Evolutionary conservation across 2,113 vertebrate species (phyloP).

Genomic region (Aldabrachelys gigantea): DNA sequence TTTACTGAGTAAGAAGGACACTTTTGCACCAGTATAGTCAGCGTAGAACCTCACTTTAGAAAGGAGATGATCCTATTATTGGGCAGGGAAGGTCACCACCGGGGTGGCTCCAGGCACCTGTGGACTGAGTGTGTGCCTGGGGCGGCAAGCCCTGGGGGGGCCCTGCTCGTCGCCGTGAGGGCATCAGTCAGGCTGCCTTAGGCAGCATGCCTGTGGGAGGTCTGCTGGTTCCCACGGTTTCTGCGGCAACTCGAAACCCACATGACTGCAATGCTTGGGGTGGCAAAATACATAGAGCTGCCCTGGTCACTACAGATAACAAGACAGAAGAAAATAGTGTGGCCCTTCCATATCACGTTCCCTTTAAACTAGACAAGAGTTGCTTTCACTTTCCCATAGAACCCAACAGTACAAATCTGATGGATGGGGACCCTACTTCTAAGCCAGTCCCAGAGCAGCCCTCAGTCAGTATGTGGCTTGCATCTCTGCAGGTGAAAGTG

Average conservation of each 20-base stretch:
- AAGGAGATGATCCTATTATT: background rate
- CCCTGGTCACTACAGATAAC: background rate
- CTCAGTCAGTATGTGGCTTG: background rate
- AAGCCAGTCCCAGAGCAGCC: background rate
- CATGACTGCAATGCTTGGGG: too few species aligned
- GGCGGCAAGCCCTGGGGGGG: too few species aligned
- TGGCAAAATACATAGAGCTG: too few species aligned
- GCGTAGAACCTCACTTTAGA: constrained; percentile 1
- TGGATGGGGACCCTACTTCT: background rate
- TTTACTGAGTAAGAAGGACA: background rate
- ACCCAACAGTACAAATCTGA: background rate
- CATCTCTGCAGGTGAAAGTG: constrained; percentile 80
- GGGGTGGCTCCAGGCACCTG: too few species aligned
- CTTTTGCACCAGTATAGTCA: background rate
- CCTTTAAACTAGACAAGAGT: background rate
- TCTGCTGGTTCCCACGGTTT: too few species aligned
- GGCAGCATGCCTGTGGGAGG: too few species aligned
- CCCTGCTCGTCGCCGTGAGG: too few species aligned
- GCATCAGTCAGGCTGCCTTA: too few species aligned
- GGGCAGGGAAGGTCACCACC: background rate
- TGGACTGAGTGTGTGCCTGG: too few species aligned
- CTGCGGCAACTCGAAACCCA: too few species aligned
- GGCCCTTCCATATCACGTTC: background rate
- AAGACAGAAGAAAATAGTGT: background rate
- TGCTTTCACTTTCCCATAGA: background rate